Conservation (phyloP, 2,113 vertebrate genomes). For the Menura novaehollandiae region DNA sequence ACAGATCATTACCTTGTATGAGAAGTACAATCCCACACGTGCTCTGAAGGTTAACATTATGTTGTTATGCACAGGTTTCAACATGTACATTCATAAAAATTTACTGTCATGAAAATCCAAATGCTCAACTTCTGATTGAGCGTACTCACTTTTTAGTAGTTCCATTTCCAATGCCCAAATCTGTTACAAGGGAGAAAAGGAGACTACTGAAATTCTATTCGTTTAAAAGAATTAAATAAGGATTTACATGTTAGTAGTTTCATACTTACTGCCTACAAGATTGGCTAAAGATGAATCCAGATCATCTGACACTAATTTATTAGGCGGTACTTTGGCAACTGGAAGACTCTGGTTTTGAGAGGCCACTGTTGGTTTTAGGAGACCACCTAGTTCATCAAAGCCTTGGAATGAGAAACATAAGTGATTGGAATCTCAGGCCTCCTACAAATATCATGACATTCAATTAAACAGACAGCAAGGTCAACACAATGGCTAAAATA, state of each 20-base stretch:
- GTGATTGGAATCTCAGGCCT: not conserved
- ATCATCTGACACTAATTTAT: conserved; percentile 91
- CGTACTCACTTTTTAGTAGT: conserved; percentile 93
- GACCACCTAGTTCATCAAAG: conserved; percentile 90
- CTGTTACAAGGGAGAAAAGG: conserved; percentile 66
- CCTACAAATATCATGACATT: not conserved
- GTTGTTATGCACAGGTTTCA: not conserved
- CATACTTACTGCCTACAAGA: conserved; percentile 92
- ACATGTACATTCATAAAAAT: not conserved
- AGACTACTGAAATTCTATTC: not conserved
- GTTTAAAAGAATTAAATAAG: not conserved
- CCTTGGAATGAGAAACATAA: conserved; percentile 72
- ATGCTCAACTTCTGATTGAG: not conserved
- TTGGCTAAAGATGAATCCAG: conserved; percentile 95
- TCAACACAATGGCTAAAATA: not conserved
- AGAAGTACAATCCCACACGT: not conserved
- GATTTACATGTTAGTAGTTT: not conserved
- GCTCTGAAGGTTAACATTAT: not conserved
- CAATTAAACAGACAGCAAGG: not conserved
- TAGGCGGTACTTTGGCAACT: conserved; percentile 78
- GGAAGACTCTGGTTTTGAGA: conserved; percentile 86
- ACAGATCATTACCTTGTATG: not conserved
- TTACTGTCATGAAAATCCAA: not conserved
- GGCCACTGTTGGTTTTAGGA: conserved; percentile 93
- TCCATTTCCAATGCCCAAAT: conserved; percentile 97